phyloP scores from a whole-genome alignment of 2,113 vertebrate species.

The Gulo gulo region DNA sequence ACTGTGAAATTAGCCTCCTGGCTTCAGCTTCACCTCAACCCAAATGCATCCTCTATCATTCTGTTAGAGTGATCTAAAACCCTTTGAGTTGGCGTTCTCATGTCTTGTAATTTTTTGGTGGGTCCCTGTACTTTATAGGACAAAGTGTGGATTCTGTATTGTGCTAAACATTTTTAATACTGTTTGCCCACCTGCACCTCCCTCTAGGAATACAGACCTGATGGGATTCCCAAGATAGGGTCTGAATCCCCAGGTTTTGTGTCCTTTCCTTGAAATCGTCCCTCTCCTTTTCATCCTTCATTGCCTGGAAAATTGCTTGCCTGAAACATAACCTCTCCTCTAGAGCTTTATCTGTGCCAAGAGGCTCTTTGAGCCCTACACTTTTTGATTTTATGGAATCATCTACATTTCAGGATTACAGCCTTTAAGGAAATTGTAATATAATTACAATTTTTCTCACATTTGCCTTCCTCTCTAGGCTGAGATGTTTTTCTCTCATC shows the following conservation, averaged over 20 bases:
- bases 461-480: neutral
- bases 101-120: neutral
- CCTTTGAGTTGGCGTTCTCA: neutral
- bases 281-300: neutral
- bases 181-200: constrained; percentile 19
- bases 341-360: neutral
- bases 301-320: neutral
- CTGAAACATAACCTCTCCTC: neutral
- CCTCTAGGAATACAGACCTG: neutral
- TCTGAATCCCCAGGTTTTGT: neutral
- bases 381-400: neutral
- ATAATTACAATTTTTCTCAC: neutral
- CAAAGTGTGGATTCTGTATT: neutral
- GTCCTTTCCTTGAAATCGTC: neutral
- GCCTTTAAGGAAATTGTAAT: neutral
- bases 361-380: neutral
- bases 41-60: neutral
- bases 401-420: neutral
- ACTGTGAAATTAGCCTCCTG: neutral
- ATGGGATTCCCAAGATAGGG: constrained; percentile 20
- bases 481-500: neutral
- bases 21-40: neutral
- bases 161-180: neutral
- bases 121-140: neutral
- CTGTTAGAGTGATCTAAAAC: neutral